Conservation (phyloP, 2,888 invertebrate genomes). For the Mesoligia furuncula region DNA sequence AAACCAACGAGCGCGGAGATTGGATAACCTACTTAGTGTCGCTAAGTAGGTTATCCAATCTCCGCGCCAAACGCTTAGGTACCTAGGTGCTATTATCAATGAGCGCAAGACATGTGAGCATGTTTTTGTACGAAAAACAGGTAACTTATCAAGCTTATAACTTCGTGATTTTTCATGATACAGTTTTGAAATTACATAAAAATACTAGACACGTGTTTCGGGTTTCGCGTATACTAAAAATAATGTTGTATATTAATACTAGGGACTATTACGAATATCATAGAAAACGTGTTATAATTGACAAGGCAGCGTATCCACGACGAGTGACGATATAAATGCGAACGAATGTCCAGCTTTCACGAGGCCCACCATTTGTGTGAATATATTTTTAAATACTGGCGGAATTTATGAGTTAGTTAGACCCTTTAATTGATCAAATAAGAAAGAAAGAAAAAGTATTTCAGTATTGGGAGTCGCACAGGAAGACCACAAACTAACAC, state of each 20-base stretch:
- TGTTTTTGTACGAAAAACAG: too few species aligned
- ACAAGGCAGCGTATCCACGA: slow-evolving; percentile 42
- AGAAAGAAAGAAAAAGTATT: background rate
- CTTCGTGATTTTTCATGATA: too few species aligned
- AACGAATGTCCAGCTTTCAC: background rate
- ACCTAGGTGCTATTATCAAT: too few species aligned
- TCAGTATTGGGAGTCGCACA: background rate
- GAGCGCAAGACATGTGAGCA: too few species aligned
- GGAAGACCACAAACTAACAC: background rate
- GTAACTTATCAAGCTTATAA: too few species aligned
- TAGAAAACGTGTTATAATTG: slow-evolving; percentile 37
- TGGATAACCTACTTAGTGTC: too few species aligned
- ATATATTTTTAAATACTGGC: background rate
- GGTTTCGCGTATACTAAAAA: too few species aligned
- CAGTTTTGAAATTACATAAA: too few species aligned
- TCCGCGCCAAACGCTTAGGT: too few species aligned
- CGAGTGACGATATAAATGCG: slow-evolving; percentile 12
- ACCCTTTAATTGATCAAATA: background rate
- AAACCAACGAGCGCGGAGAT: too few species aligned
- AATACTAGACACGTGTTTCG: too few species aligned
- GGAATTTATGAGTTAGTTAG: background rate
- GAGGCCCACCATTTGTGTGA: background rate
- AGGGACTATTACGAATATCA: slow-evolving; percentile 21
- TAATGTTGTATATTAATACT: slow-evolving; percentile 16
- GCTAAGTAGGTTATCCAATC: too few species aligned